Conservation (phyloP, 2,797 vertebrate species). For the Lacerta bilineata region DNA sequence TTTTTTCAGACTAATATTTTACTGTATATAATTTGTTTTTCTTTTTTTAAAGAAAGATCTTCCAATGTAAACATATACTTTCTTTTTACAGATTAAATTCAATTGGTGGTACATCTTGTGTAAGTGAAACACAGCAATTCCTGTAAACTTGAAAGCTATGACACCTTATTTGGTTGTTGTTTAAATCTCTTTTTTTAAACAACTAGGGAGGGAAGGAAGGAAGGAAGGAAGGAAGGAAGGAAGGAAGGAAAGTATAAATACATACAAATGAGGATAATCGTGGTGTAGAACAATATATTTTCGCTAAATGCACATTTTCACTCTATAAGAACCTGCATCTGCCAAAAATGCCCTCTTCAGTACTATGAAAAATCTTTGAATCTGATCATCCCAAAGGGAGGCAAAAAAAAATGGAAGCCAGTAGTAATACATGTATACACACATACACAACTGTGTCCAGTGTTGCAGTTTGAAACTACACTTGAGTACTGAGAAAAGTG, state of each 20-base stretch:
- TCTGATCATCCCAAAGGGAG: background rate
- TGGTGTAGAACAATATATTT: background rate
- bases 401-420: too few relatives aligned
- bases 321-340: background rate
- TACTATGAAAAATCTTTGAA: background rate
- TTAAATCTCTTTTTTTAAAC: background rate
- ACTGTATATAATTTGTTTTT: slow-evolving; percentile 28
- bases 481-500: slow-evolving; percentile 2
- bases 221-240: background rate
- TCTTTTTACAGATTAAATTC: slow-evolving; percentile 36
- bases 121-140: slow-evolving; percentile 24
- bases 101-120: slow-evolving; percentile 22
- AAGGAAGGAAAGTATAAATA: background rate
- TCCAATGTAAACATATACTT: background rate
- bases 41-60: background rate
- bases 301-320: background rate
- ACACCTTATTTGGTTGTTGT: background rate
- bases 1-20: slow-evolving; percentile 54
- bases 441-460: background rate
- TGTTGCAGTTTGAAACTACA: background rate
- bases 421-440: background rate
- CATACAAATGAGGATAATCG: background rate
- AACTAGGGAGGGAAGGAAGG: background rate
- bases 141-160: slow-evolving; percentile 27
- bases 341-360: background rate